Conservation (phyloP, 2,888 invertebrate species). For the Zygaena filipendulae region DNA sequence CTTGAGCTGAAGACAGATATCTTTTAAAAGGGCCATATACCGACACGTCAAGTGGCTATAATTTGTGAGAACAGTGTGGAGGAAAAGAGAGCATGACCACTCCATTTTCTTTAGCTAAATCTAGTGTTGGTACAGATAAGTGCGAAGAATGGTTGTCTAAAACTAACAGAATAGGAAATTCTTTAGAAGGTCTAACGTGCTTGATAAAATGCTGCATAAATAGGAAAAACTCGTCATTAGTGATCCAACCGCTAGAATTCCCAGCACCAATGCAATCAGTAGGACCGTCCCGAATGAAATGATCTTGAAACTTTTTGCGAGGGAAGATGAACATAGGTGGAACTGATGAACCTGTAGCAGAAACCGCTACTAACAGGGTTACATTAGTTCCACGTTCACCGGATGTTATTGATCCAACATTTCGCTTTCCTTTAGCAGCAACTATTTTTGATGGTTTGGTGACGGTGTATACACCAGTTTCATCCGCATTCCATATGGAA, state of each 20-base stretch:
- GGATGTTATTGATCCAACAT: constrained; percentile 12
- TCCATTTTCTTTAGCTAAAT: constrained; percentile 17
- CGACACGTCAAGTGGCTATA: constrained; percentile 17
- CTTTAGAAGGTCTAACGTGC: constrained; percentile 15
- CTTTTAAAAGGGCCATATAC: constrained; percentile 18
- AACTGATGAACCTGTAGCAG: constrained; percentile 9
- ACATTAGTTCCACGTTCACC: constrained; percentile 7
- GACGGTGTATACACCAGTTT: constrained; percentile 10
- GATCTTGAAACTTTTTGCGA: constrained; percentile 10
- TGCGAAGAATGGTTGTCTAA: constrained; percentile 19
- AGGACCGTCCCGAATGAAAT: constrained; percentile 15
- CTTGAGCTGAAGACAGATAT: constrained; percentile 16
- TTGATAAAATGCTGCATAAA: constrained; percentile 16
- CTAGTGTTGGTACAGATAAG: constrained; percentile 14
- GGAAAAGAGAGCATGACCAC: constrained; percentile 18
- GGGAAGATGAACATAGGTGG: constrained; percentile 13
- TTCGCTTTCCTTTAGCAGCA: constrained; percentile 7
- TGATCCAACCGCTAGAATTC: constrained; percentile 14
- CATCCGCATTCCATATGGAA: constrained; percentile 9
- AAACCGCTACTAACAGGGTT: constrained; percentile 7
- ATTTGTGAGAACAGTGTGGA: constrained; percentile 15
- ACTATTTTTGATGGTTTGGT: constrained; percentile 11
- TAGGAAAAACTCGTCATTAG: constrained; percentile 13
- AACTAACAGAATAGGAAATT: constrained; percentile 15
- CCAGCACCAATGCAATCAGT: constrained; percentile 15